These are phyloP conservation scores for Nephrotoma guestfalica DNA, from an alignment of 2,888 invertebrate species.

Conservation along the genomic window DNA sequence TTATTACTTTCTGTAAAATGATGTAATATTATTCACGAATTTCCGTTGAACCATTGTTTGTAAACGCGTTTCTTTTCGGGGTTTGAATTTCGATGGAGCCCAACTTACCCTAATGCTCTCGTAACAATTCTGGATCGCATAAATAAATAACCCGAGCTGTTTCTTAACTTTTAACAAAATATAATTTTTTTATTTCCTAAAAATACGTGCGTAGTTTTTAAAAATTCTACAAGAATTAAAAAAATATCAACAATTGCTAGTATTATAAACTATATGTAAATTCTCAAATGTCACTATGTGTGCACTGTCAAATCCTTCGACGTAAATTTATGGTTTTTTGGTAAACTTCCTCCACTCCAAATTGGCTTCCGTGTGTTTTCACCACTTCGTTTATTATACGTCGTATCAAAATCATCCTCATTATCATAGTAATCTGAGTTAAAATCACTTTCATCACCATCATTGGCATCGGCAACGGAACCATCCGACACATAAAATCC, in stretches of 20 bases:
- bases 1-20: too few species aligned
- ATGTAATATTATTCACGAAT: too few species aligned
- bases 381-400: background rate
- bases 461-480: background rate
- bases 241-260: background rate
- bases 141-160: too few species aligned
- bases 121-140: too few species aligned
- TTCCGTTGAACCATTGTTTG: too few species aligned
- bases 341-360: slow-evolving; percentile 9
- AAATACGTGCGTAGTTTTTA: background rate
- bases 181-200: background rate
- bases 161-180: background rate
- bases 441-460: background rate
- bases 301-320: background rate
- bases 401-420: background rate
- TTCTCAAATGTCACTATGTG: background rate
- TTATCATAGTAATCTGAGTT: background rate
- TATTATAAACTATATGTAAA: background rate
- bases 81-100: too few species aligned
- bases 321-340: slow-evolving; percentile 11
- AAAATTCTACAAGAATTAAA: background rate
- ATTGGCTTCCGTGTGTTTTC: background rate
- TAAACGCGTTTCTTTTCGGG: too few species aligned
- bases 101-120: too few species aligned
- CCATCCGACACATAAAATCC: background rate